phyloP scores from a whole-genome alignment of 2,888 invertebrate genomes.

The Stenurella melanura region DNA sequence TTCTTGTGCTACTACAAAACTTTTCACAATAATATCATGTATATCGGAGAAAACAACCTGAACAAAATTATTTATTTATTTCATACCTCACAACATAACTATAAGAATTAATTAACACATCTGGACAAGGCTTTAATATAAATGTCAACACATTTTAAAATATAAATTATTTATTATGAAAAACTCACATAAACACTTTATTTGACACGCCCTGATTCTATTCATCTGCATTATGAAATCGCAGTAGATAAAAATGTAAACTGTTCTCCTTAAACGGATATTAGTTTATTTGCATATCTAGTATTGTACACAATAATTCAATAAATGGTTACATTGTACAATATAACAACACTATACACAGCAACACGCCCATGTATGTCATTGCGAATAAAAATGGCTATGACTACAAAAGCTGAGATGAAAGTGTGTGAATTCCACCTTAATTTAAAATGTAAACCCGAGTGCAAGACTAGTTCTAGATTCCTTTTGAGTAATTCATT shows the following conservation, averaged over 20 bases:
- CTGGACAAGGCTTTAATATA: neutral
- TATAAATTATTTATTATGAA: neutral
- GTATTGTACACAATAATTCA: constrained; percentile 29
- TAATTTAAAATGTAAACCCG: neutral
- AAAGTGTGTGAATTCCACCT: constrained; percentile 22
- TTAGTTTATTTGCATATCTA: constrained; percentile 31
- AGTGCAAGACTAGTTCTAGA: neutral
- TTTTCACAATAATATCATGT: too few species aligned
- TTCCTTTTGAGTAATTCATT: neutral
- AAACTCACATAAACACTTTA: neutral
- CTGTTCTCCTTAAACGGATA: constrained; percentile 21
- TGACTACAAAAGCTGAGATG: constrained; percentile 6
- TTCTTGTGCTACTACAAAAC: too few species aligned
- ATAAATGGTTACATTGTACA: constrained; percentile 24
- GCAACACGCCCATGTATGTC: constrained; percentile 33
- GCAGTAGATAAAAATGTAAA: constrained; percentile 24
- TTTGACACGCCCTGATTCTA: constrained; percentile 15
- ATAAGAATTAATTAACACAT: too few species aligned
- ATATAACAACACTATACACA: constrained; percentile 4
- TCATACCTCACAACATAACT: too few species aligned
- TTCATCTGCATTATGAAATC: constrained; percentile 32
- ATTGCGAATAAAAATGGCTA: constrained; percentile 12
- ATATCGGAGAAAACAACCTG: too few species aligned
- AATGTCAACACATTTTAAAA: neutral
- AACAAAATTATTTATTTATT: too few species aligned